Evolutionary conservation across 92 coral and sea anemone genomes (phyloP).

Genomic region (Isaurus tuberculatus): DNA sequence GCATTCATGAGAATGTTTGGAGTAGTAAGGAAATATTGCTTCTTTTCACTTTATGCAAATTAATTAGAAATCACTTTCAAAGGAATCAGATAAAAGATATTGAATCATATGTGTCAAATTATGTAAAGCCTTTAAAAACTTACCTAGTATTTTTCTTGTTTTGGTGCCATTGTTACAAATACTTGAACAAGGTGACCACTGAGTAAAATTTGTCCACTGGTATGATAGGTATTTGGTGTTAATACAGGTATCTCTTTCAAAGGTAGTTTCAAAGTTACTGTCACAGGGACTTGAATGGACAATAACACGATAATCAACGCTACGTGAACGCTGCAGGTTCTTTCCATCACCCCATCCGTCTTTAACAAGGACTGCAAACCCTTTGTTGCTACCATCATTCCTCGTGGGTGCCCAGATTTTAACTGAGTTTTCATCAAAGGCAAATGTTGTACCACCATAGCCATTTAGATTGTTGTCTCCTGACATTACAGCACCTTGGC

Average conservation of each 20-base stretch:
- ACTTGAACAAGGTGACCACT: constrained; percentile 91
- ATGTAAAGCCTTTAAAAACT: too few relatives aligned
- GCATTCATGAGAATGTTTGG: too few relatives aligned
- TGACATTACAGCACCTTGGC: constrained; percentile 84
- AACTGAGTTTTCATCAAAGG: constrained; percentile 78
- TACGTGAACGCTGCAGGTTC: constrained; percentile 59
- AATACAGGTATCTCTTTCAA: constrained; percentile 67
- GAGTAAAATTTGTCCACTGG: constrained; percentile 62
- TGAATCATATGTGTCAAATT: too few relatives aligned
- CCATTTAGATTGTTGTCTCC: constrained; percentile 77
- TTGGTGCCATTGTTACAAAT: constrained; percentile 86
- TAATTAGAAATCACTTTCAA: too few relatives aligned
- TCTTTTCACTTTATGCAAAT: too few relatives aligned
- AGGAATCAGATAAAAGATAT: too few relatives aligned
- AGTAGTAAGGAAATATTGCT: too few relatives aligned
- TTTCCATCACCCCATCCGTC: constrained; percentile 84
- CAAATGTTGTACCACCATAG: constrained; percentile 92
- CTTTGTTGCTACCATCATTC: constrained; percentile 73
- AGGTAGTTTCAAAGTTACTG: constrained; percentile 48
- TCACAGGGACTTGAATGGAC: constrained; percentile 76
- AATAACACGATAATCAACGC: constrained; percentile 68
- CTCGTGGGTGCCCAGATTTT: constrained; percentile 92
- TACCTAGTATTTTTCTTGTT: constrained; percentile 60
- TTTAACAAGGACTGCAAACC: constrained; percentile 82
- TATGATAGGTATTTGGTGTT: constrained; percentile 67